Percentiles rank a stretch among this genome's conserved stretches.
phyloP scores from a whole-genome alignment of 1,140 invertebrate genomes.

The Drosophila nikananu region DNA sequence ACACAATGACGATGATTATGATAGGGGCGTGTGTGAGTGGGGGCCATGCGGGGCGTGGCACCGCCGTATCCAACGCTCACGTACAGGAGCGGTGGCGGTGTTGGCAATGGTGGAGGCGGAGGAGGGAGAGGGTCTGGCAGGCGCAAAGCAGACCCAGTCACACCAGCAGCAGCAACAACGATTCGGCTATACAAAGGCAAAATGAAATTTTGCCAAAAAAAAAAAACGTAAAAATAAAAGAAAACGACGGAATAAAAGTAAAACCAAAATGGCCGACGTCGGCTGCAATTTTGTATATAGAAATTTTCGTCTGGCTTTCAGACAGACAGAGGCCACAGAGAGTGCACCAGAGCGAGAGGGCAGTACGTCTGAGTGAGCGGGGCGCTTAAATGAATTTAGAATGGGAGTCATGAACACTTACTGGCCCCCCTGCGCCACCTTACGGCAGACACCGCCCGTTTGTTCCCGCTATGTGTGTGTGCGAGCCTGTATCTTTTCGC shows the following conservation, averaged over 20 bases:
- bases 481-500: slow-evolving; percentile 58
- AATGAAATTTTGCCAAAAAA: slow-evolving; percentile 54
- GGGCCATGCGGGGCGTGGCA: slow-evolving; percentile 26
- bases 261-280: slow-evolving; percentile 73
- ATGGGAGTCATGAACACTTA: slow-evolving; percentile 72
- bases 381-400: slow-evolving; percentile 76
- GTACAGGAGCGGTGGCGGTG: slow-evolving; percentile 5
- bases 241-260: slow-evolving; percentile 56
- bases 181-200: slow-evolving; percentile 41
- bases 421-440: slow-evolving; percentile 16
- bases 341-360: slow-evolving; percentile 15
- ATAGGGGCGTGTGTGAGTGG: slow-evolving; percentile 31
- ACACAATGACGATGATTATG: slow-evolving; percentile 49
- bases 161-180: slow-evolving; percentile 36
- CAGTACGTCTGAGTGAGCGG: slow-evolving; percentile 17
- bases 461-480: slow-evolving; percentile 9
- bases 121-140: slow-evolving; percentile 56
- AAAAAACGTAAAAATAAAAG: slow-evolving; percentile 46
- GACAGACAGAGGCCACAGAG: slow-evolving; percentile 13
- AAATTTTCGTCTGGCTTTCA: slow-evolving; percentile 63
- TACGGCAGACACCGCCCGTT: neutral
- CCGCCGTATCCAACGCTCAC: slow-evolving; percentile 19
- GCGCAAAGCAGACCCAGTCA: slow-evolving; percentile 63
- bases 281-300: slow-evolving; percentile 69
- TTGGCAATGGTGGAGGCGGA: neutral